Base-by-base conservation (phyloP, 2,888 invertebrate species). In the Eristalis tenax region DNA sequence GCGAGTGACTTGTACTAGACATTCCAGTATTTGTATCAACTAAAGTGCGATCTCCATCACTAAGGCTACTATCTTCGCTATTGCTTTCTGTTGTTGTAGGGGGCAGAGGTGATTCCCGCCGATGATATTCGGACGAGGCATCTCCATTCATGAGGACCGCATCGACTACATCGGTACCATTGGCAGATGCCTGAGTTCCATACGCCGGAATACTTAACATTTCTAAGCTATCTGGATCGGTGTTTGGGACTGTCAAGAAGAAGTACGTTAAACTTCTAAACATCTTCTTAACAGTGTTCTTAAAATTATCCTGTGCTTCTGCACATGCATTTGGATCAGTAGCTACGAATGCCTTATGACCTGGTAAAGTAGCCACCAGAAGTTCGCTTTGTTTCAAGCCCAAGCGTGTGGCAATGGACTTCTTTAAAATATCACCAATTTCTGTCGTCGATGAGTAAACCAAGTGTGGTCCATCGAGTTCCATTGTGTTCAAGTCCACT, bases 11-110 rank as follows among this genome's bases (percentile, higher is more conserved):
- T 83, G 91, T 91, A 78, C 92, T 92, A 23, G 93, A 93, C n/a
- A 92, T 90, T 6, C 91, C 90, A 35, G 91, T 90, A 83, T 91
- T 90, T 26, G 90, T 91, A 86, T 93, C 93, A 32, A 93, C 93
- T 32, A 93, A 89, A 0, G 93, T 93, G n/a, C 94, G 94, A 92
- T 96, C 96, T 89, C 96, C 96, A 90, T 96, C 96, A 88, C 96
- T 96, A 50, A 96, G 94, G 91, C 96, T 96, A 90, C 96, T 96
- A 90, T 96, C 96, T 91, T 96, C 96, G 89, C 96, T 96, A 89
- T 96, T 95, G 90, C 96, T 96, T 90, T 96, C 96, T 38, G 76
- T 81, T 11, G 77, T 90, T 18, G 89, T 80, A 90, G 90, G 89
- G 77, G 83, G 88, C 64, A 89, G 74, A 8, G 89, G 89, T n/a